A percentile compares a stretch with the other conserved stretches of the same genome.
Evolutionary conservation across 2,888 invertebrate genomes (phyloP).

Genomic region (Cataglyphis albicans): DNA sequence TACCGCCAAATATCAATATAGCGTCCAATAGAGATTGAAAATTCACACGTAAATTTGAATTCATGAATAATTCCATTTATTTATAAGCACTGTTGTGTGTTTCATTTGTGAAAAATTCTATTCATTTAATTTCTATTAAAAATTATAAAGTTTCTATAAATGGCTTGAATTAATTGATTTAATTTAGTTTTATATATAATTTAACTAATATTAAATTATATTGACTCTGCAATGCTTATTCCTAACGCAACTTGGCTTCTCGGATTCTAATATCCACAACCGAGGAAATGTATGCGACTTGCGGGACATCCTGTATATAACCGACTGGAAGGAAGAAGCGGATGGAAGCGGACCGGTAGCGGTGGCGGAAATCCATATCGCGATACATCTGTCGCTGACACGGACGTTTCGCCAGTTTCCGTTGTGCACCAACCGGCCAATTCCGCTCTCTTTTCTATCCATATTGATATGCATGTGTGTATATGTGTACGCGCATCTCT

Average conservation of each 20-base stretch:
- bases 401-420: slow-evolving; percentile 55
- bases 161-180: not conserved
- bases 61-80: not conserved
- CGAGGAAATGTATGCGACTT: slow-evolving; percentile 9
- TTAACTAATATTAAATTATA: not conserved
- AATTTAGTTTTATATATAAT: not conserved
- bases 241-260: not conserved
- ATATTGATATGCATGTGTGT: not conserved
- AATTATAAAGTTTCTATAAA: not conserved
- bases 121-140: slow-evolving; percentile 3
- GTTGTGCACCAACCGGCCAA: slow-evolving; percentile 31
- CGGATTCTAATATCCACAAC: slow-evolving; percentile 9
- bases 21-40: not conserved
- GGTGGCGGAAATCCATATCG: slow-evolving; percentile 66
- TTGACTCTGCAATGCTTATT: not conserved
- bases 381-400: slow-evolving; percentile 62
- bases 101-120: not conserved
- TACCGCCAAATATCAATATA: not conserved
- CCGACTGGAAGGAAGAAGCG: slow-evolving; percentile 42
- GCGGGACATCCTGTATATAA: slow-evolving; percentile 25
- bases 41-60: not conserved
- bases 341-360: slow-evolving; percentile 58
- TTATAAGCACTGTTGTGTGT: not conserved
- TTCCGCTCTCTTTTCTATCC: slow-evolving; percentile 33
- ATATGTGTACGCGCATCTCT: not conserved